A percentile compares a stretch with the other conserved stretches of the same genome.
Conservation (phyloP, 2,888 invertebrate genomes). For the Thera obeliscata region DNA sequence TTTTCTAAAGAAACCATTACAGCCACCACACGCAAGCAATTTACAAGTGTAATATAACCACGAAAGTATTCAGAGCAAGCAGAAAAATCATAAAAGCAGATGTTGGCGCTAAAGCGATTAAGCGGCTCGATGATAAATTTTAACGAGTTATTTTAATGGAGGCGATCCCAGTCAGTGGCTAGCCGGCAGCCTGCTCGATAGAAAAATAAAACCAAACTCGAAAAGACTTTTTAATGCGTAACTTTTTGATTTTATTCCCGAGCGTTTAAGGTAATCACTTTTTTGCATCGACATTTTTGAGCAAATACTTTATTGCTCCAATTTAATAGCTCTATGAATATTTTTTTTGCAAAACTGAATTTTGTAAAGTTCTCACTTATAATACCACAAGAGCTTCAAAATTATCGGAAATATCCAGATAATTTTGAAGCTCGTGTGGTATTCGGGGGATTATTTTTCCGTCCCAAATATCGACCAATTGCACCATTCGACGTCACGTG, state of each 20-base stretch:
- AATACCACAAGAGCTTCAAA: too few relatives aligned
- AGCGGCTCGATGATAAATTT: conserved; percentile 85
- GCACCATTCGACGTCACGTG: too few relatives aligned
- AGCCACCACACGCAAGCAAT: conserved; percentile 69
- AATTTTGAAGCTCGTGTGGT: too few relatives aligned
- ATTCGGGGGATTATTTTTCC: too few relatives aligned
- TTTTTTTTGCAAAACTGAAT: neutral
- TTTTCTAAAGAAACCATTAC: conserved; percentile 50
- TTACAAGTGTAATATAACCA: conserved; percentile 79
- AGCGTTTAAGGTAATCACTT: conserved; percentile 48
- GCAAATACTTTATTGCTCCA: conserved; percentile 1
- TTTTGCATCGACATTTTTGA: conserved; percentile 15
- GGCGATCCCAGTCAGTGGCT: conserved; percentile 83
- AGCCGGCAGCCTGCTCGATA: conserved; percentile 78
- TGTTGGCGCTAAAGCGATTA: conserved; percentile 84
- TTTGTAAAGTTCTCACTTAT: neutral
- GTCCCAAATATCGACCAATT: too few relatives aligned
- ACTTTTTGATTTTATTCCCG: conserved; percentile 62
- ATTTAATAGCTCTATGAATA: neutral
- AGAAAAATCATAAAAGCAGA: conserved; percentile 85
- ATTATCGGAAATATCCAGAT: too few relatives aligned
- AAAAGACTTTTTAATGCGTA: conserved; percentile 74
- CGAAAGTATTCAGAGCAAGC: conserved; percentile 80
- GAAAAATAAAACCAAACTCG: conserved; percentile 80
- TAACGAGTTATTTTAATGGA: conserved; percentile 85